Conservation (phyloP, 2,888 invertebrate species). For the Ectemnius continuus region DNA sequence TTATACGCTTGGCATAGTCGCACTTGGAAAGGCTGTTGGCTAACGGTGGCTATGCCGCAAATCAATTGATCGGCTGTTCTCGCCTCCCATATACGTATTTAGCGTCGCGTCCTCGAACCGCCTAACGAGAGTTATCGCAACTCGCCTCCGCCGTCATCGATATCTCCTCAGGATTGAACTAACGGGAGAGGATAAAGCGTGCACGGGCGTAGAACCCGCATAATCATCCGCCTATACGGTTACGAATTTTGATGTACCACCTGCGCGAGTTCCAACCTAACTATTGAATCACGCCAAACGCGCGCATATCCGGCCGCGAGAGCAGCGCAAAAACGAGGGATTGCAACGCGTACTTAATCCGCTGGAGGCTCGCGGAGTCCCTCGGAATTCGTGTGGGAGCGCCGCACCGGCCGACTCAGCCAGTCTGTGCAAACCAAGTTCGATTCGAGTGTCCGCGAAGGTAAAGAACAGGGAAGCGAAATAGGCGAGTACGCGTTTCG, state of each 20-base stretch:
- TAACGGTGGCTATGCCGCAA: neutral
- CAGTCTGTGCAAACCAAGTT: neutral
- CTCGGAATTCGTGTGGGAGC: neutral
- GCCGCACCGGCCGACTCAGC: neutral
- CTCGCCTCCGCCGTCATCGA: neutral
- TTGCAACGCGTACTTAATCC: neutral
- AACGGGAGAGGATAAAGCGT: neutral
- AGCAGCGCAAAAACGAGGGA: neutral
- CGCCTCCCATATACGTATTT: conserved; percentile 4
- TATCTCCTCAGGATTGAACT: neutral
- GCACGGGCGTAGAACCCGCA: neutral
- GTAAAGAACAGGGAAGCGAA: neutral
- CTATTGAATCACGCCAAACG: conserved; percentile 38
- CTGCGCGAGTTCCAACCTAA: conserved; percentile 23
- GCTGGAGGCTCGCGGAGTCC: neutral
- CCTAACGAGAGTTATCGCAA: conserved; percentile 5
- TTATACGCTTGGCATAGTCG: no score
- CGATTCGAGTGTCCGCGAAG: neutral
- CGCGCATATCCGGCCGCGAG: conserved; percentile 11
- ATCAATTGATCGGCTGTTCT: conserved; percentile 1
- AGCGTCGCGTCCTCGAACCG: conserved; percentile 1
- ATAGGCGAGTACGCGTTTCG: conserved; percentile 34
- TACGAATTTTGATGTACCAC: neutral
- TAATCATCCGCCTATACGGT: neutral
- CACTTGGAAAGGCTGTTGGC: neutral